Percentiles rank a stretch among this genome's conserved stretches.
phyloP scores from a whole-genome alignment of 2,888 invertebrate species.

The Antheraea assamensis region DNA sequence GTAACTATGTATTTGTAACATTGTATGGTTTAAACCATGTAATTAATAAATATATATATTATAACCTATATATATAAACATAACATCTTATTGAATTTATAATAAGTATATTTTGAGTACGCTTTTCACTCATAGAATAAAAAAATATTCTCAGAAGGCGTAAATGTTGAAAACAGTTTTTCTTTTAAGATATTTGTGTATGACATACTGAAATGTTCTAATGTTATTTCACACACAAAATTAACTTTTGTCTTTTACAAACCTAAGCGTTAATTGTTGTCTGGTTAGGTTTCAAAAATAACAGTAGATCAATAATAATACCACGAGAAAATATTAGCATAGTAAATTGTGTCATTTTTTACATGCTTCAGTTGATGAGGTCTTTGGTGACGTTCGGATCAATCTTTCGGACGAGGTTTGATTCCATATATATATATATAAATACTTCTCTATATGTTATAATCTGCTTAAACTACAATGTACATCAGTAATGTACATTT shows the following conservation, averaged over 20 bases:
- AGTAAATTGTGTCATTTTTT: constrained; percentile 40
- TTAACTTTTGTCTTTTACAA: not conserved
- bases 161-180: not conserved
- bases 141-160: not conserved
- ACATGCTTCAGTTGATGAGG: constrained; percentile 80
- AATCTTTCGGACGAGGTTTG: constrained; percentile 75
- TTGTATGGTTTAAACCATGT: no score
- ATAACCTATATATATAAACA: no score
- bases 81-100: not conserved
- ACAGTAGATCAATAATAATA: not conserved
- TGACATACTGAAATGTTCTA: not conserved
- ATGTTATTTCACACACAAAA: not conserved
- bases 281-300: not conserved
- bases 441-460: constrained; percentile 15
- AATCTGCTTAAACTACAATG: constrained; percentile 12
- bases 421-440: constrained; percentile 45
- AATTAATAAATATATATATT: no score
- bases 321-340: not conserved
- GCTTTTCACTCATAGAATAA: not conserved
- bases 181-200: not conserved
- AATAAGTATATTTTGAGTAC: not conserved
- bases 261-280: not conserved
- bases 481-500: constrained; percentile 11
- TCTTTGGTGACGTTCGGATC: constrained; percentile 49
- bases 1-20: no score